Evolutionary conservation across 1,140 invertebrate genomes (phyloP), one percentile per base, ranked within the genome.

Genomic region (Drosophila ercepeae): DNA sequence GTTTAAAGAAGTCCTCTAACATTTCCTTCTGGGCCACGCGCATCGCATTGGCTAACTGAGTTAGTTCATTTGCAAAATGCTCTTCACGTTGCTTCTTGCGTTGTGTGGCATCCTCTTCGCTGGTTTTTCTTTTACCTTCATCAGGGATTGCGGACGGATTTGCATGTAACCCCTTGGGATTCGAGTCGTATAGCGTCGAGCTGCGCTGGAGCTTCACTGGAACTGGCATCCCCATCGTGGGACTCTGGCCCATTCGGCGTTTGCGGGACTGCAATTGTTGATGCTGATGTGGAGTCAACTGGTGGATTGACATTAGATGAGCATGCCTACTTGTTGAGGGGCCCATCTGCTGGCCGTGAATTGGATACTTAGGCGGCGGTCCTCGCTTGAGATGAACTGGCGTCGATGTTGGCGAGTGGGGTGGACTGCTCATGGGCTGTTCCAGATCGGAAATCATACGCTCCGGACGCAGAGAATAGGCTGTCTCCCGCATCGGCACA

Each of bases 191-290:
- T 18, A 58, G 16, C 4, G 25, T 54, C 3, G 58, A 45, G n/a
- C 72, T 84, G 29, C 81, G 81, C 48, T 84, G 81, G 13, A 86
- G 55, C 32, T 86, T 84, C n/a, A 81, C 59, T 4, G 81, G 81
- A 39, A 84, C 81, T 0, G 79, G 29, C 52, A 65, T 18, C 3
- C 6, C 21, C 44, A 60, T 11, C 9, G 34, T 2, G 1, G 27
- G 14, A 34, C 51, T 54, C 16, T 55, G 69, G 2, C 52, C 61
- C 4, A 61, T 9, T 1, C 81, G 81, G 3, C 81, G 81, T 55
- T 84, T 84, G 0, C 81, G 67, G 23, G 41, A 39, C 11, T 51
- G 71, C 1, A 41, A 54, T 42, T 75, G 70, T 13, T 60, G 60
- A 5, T 67, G 67, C 23, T 82, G 63, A 13, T 58, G 27, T 25